These are phyloP conservation scores for Vanacampus margaritifer DNA, from an alignment of 2,113 vertebrate species.

Conservation along the genomic window DNA sequence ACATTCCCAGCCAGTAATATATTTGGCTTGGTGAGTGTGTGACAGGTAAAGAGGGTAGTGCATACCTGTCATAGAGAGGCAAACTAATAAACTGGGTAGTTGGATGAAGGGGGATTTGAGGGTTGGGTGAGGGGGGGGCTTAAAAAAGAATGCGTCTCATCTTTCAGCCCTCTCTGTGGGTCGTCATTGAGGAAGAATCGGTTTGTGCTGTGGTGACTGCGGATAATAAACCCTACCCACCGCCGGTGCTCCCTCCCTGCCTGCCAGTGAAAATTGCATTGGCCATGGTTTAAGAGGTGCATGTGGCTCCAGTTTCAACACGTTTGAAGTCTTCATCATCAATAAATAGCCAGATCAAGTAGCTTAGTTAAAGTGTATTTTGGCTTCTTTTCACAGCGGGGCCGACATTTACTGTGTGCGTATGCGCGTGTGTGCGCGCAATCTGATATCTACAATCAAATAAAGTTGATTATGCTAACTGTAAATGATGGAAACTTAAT, in stretches of 20 bases:
- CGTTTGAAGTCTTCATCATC: slow-evolving; percentile 71
- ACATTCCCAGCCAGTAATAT: slow-evolving; percentile 61
- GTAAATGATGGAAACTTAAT: slow-evolving; percentile 7
- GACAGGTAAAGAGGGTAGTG: slow-evolving; percentile 15
- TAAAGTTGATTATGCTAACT: slow-evolving; percentile 14
- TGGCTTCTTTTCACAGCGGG: slow-evolving; percentile 65
- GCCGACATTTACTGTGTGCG: slow-evolving; percentile 23
- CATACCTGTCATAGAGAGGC: slow-evolving; percentile 45
- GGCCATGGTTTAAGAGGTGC: slow-evolving; percentile 56
- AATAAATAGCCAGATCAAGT: slow-evolving; percentile 72
- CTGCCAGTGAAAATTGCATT: slow-evolving; percentile 59
- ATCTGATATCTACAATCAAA: slow-evolving; percentile 3
- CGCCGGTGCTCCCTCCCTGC: background rate
- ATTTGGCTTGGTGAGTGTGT: slow-evolving; percentile 32
- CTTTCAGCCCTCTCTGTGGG: slow-evolving; percentile 54
- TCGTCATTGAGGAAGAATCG: slow-evolving; percentile 72
- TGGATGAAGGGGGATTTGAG: slow-evolving; percentile 21
- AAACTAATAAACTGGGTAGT: slow-evolving; percentile 61
- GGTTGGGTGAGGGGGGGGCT: background rate
- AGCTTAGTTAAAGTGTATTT: slow-evolving; percentile 74
- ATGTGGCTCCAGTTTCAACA: slow-evolving; percentile 58
- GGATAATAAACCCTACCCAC: slow-evolving; percentile 51
- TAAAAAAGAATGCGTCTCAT: slow-evolving; percentile 51
- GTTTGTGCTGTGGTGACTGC: slow-evolving; percentile 50
- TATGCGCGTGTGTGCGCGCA: slow-evolving; percentile 8